Base-by-base conservation (phyloP, 30 jellyfish, hydroid and myxozoan genomes). In the Calvadosia cruxmelitensis region DNA sequence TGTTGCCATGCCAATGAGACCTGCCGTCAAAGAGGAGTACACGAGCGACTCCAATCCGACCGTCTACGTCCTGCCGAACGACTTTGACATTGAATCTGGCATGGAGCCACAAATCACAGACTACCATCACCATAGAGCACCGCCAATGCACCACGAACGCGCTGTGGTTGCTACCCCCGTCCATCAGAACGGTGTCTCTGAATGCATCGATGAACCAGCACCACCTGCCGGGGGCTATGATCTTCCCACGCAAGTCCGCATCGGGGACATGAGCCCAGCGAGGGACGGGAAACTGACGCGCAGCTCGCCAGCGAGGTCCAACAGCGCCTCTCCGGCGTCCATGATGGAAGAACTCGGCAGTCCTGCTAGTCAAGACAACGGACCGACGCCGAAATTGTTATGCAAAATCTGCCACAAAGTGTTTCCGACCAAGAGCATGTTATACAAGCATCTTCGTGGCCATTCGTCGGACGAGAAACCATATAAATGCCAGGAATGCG, bases 401-500 rank as follows among this genome's bases (percentile, higher is more conserved):
- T 89, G 98, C 61, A 89, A 89, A 64, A 89, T 89, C 28, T 89
- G 98, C 63, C 93, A 89, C 70, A 72, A 81, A 62, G 86, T 69
- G 1, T 89, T 89, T 66, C 93, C 93, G 33, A 89, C 98, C 25
- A 89, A 89, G 61, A 89, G 98, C 42, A 76, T 88, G 34, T 71
- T 89, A 23, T 89, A 89, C 74, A 89, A 89, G 83, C 98, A 89
- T 53, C 73, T 89, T 57, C 92, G 98, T 36, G 98, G 98, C 27
- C 98, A 89, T 64, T 29, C 93, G 0, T 89, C 98, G 48, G 98
- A 89, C 51, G 98, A 89, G 75, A 89, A 89, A 50, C 98, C 98
- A 20, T 89, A 81, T 81, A 89, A 89, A 68, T 89, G 98, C 77
- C 84, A 75, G 65, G 98, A 89, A 48, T 89, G 98, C 33, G 98